Conservation (phyloP, 2,797 vertebrate genomes). For the Danio jaintianensis region DNA sequence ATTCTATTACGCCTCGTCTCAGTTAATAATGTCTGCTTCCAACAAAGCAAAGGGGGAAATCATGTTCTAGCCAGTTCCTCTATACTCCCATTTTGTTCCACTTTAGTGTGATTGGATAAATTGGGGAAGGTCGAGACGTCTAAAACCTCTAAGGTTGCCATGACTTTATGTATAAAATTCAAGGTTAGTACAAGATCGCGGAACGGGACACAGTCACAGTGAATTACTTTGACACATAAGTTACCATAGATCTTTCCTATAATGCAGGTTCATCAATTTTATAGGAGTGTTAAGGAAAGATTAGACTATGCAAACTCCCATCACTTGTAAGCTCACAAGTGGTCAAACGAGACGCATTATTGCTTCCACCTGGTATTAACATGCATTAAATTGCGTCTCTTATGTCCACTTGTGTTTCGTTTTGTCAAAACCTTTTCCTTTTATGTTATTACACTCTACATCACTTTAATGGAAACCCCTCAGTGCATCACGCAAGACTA, state of each 20-base stretch:
- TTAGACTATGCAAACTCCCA: background rate
- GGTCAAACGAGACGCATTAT: background rate
- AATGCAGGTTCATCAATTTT: background rate
- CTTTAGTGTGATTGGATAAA: slow-evolving; percentile 15
- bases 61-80: slow-evolving; percentile 27
- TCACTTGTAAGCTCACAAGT: background rate
- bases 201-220: background rate
- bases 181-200: slow-evolving; percentile 14
- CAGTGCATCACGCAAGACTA: too few relatives aligned
- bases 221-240: slow-evolving; percentile 14
- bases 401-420: too few relatives aligned
- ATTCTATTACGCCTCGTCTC: background rate
- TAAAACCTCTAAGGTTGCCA: slow-evolving; percentile 19
- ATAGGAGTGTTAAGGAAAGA: background rate
- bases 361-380: too few relatives aligned
- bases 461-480: too few relatives aligned
- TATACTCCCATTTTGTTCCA: slow-evolving; percentile 26
- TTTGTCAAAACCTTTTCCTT: too few relatives aligned
- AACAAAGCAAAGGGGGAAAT: slow-evolving; percentile 25
- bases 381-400: too few relatives aligned
- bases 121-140: slow-evolving; percentile 16
- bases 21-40: background rate
- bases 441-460: too few relatives aligned
- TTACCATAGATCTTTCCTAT: background rate
- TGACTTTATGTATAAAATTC: slow-evolving; percentile 1